Base-by-base conservation (phyloP, 92 coral and sea anemone species). In the Porites rus region DNA sequence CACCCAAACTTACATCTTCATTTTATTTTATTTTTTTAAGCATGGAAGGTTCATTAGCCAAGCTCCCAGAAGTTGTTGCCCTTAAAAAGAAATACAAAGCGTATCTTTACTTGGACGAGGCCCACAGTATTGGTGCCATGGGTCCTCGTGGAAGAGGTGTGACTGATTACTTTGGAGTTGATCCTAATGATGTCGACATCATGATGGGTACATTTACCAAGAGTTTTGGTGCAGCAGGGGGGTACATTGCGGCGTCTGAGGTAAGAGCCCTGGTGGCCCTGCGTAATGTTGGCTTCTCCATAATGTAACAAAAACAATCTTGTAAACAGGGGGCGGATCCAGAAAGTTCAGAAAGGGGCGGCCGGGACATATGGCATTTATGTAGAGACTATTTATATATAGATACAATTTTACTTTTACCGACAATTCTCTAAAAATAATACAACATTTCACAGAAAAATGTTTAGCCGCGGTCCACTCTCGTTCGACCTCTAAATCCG, bases 131-230 rank as follows among this genome's bases (percentile, higher is more conserved):
- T 50, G 98, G 98, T 65, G 99, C 99, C 75, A 88, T 96, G 75
- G 99, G 99, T 46, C 88, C 98, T 25, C 88, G 79, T 75, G 99
- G 99, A 66, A 89, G 93, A 74, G 99, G 99, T 1, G 92, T 96
- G 51, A 81, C 95, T 10, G 99, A 96, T 22, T 91, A 91, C 88
- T 93, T 91, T 82, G 98, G 96, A 38, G 94, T 96, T 51, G 88
- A 94, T 83, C 87, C 93, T 52, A 80, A 77, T 14, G 98, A 94
- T 83, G 79, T 96, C 80, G 98, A 96, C 69, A 95, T 96, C 74
- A 96, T 96, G 99, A 96, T 96, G 99, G 99, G 99, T 19, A 96
- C 99, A 58, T 96, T 96, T 72, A 94, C 98, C 60, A 96, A 96
- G 92, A 94, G 98, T 78, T 96, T 96, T 89, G 98, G 98, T 22